Evolutionary conservation across 2,113 vertebrate genomes (phyloP).

Genomic region (Cyprichromis sp.): DNA sequence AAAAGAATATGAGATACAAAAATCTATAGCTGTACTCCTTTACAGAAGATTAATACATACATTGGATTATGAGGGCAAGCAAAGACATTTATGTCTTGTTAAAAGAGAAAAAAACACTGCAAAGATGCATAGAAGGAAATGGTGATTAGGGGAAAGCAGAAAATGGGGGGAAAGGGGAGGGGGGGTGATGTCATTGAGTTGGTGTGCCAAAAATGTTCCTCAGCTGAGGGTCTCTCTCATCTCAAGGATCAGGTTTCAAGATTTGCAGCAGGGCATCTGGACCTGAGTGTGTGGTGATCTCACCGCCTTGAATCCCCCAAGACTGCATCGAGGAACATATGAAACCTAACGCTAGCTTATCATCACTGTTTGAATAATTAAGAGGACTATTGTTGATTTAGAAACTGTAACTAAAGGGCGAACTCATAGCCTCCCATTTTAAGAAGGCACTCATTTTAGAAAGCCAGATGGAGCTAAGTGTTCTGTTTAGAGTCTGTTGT

Average conservation of each 20-base stretch:
- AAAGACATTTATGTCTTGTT: background rate
- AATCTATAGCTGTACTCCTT: background rate
- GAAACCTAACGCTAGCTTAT: conserved; percentile 27
- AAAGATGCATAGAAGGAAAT: background rate
- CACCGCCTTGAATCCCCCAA: conserved; percentile 17
- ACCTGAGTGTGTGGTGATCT: conserved; percentile 37
- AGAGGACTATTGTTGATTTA: background rate
- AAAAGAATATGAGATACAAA: background rate
- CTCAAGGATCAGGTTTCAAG: conserved; percentile 53
- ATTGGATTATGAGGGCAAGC: background rate
- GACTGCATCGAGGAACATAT: conserved; percentile 23
- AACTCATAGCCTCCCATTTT: background rate
- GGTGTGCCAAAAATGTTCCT: conserved; percentile 42
- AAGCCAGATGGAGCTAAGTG: background rate
- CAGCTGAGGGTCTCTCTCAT: conserved; percentile 42
- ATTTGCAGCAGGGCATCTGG: conserved; percentile 19
- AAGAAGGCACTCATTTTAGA: background rate
- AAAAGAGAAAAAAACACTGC: background rate
- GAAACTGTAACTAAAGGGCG: conserved; percentile 7
- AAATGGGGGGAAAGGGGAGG: background rate
- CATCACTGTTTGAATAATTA: conserved; percentile 45
- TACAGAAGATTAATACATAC: background rate
- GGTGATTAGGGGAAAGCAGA: background rate
- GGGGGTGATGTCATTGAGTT: conserved; percentile 51
- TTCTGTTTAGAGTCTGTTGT: background rate